Evolutionary conservation across 2,797 vertebrate species (phyloP), one percentile per base, ranked within the genome.

Genomic region (Clarias fuscus): DNA sequence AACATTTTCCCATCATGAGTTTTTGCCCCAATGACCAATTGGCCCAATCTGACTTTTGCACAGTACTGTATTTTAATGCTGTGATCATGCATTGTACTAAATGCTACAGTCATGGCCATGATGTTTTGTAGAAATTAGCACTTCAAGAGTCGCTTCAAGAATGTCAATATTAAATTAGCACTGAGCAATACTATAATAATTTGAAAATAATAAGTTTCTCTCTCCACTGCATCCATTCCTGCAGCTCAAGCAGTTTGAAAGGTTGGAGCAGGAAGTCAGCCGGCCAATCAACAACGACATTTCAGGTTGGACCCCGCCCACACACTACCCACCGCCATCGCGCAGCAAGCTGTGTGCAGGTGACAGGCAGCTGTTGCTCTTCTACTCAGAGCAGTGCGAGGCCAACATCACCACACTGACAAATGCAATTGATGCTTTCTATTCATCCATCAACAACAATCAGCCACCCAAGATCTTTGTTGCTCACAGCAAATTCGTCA

Each of bases 301-400:
- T 90, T 97, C 97, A 3, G 96, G 94, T 93, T 99, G 98, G 98
- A 97, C 94, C 0, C 96, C 97, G 0, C 91, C 97, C 0, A 93
- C 95, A 2, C 95, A 97, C 79, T 95, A 96, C 7, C 91, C 94
- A 6, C 3, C 90, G 86, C 85, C 89, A 0, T 92, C 92, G 0
- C 93, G 95, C 84, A 93, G 95, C 37, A 89, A 94, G 4, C 93
- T 98, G 86, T 96, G 96, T 90, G 89, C 96, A 0, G 95, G 97
- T 0, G 98, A 99, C 95, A 96, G 95, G 37, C 98, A 99, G 92
- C 96, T 99, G 78, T 96, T 99, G 76, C 97, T 99, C 75, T 99
- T 99, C 94, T 99, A 99, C 95, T 95, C 97, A 86, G 98, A 99
- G 93, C 98, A 99, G 90, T 98, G 98, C 0, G 98, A 99, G 93